A percentile compares a stretch with the other conserved stretches of the same genome.
phyloP scores from a whole-genome alignment of 2,113 vertebrate species.

The Colaptes auratus region DNA sequence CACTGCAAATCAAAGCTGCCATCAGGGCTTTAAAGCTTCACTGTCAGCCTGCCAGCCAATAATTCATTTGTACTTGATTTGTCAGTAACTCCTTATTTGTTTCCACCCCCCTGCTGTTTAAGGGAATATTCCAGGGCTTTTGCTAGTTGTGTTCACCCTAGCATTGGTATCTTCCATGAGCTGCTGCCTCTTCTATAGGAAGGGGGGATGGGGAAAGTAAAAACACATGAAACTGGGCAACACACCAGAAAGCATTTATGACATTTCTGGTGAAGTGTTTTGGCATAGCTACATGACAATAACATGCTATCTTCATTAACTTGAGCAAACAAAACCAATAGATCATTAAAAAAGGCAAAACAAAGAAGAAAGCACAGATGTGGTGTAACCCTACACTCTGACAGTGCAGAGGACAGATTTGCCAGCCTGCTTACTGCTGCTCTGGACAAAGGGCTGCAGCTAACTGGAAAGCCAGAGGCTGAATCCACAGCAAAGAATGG shows the following conservation, averaged over 20 bases:
- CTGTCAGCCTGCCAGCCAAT: conserved; percentile 10
- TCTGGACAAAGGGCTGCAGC: conserved; percentile 10
- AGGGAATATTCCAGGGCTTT: conserved; percentile 12
- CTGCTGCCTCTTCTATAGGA: conserved; percentile 41
- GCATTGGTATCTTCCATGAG: conserved; percentile 40
- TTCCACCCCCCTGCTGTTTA: background rate
- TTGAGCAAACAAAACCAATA: conserved; percentile 76
- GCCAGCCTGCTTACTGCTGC: conserved; percentile 44
- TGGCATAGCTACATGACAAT: conserved; percentile 75
- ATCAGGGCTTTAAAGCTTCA: conserved; percentile 8
- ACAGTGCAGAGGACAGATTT: background rate
- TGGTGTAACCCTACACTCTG: conserved; percentile 44
- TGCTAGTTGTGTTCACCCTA: conserved; percentile 3
- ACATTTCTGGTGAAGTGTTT: conserved; percentile 75
- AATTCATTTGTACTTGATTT: conserved; percentile 42
- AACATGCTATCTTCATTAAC: conserved; percentile 78
- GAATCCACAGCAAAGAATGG: background rate
- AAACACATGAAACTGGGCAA: conserved; percentile 74
- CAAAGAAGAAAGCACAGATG: conserved; percentile 55
- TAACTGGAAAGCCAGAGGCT: background rate
- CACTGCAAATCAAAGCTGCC: background rate
- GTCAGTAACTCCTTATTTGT: conserved; percentile 37
- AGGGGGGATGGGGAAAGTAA: conserved; percentile 46
- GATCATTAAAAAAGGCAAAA: background rate
- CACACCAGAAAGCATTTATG: conserved; percentile 70